Conservation (phyloP, 2,797 vertebrate genomes). For the Artibeus jamaicensis region DNA sequence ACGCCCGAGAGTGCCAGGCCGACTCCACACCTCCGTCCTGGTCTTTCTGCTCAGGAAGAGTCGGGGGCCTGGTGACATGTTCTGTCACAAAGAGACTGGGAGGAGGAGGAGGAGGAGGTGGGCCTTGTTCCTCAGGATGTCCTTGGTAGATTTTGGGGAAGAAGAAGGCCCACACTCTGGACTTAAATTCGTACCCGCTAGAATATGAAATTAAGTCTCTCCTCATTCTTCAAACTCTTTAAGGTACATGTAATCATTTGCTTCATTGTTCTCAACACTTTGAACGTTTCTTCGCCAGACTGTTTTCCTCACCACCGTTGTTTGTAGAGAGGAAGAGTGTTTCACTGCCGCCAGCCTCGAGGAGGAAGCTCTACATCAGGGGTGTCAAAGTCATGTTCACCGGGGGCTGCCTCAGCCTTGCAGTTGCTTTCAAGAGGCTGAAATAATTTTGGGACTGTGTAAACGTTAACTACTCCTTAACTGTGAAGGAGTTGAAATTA, state of each 20-base stretch:
- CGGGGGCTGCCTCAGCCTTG: no score
- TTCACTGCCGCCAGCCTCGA: background rate
- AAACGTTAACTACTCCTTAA: no score
- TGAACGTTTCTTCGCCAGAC: background rate
- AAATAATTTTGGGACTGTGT: no score
- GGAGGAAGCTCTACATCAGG: no score
- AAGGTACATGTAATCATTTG: background rate
- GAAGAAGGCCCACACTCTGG: background rate
- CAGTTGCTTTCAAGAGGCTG: no score
- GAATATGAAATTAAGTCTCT: background rate
- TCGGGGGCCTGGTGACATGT: accelerated
- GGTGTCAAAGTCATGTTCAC: no score
- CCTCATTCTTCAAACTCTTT: background rate
- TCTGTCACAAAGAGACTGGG: background rate
- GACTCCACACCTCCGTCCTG: background rate
- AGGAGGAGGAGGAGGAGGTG: background rate
- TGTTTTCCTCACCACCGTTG: background rate
- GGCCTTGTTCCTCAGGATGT: background rate
- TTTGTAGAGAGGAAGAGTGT: background rate
- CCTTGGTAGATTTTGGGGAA: background rate
- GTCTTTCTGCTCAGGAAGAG: background rate
- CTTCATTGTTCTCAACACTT: background rate
- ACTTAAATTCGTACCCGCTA: background rate
- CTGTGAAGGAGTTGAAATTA: no score
- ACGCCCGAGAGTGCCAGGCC: background rate